phyloP scores from a whole-genome alignment of 2,888 invertebrate species.

The Caenorhabditis zanzibari region DNA sequence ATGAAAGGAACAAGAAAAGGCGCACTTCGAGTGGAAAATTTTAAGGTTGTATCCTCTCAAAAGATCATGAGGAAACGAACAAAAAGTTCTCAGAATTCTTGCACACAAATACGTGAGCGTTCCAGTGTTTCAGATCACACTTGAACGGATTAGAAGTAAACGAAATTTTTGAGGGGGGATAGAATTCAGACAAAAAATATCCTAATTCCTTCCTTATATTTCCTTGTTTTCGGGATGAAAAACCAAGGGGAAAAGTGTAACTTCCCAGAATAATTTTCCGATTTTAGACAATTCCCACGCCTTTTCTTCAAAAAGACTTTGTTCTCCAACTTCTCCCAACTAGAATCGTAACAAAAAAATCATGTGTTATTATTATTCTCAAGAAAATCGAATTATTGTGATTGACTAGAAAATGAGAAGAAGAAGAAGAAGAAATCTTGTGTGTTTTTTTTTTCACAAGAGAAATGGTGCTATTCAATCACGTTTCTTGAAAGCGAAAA shows the following conservation, averaged over 20 bases:
- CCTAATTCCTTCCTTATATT: conserved; percentile 17
- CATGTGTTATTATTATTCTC: neutral
- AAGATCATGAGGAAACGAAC: conserved; percentile 11
- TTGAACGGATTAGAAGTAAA: conserved; percentile 16
- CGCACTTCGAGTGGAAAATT: conserved; percentile 24
- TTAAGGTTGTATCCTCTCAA: conserved; percentile 2
- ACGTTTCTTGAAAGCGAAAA: neutral
- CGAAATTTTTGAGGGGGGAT: neutral
- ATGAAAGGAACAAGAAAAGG: conserved; percentile 4
- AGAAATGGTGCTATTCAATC: too few species aligned
- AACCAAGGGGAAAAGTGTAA: conserved; percentile 10
- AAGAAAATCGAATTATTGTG: neutral
- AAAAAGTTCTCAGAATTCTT: conserved; percentile 4
- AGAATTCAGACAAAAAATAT: conserved; percentile 23
- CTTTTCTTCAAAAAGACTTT: conserved; percentile 26
- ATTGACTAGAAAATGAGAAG: neutral
- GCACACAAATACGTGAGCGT: conserved; percentile 1
- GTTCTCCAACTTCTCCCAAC: neutral
- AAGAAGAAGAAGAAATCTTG: neutral
- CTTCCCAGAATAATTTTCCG: conserved; percentile 34
- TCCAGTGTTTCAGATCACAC: conserved; percentile 4
- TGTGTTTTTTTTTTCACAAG: too few species aligned
- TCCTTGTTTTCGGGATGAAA: neutral
- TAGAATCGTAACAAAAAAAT: conserved; percentile 2
- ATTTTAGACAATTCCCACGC: conserved; percentile 35